Percentiles rank a stretch among this genome's conserved stretches.
phyloP scores from a whole-genome alignment of 2,113 vertebrate species.

The Neotragus moschatus region DNA sequence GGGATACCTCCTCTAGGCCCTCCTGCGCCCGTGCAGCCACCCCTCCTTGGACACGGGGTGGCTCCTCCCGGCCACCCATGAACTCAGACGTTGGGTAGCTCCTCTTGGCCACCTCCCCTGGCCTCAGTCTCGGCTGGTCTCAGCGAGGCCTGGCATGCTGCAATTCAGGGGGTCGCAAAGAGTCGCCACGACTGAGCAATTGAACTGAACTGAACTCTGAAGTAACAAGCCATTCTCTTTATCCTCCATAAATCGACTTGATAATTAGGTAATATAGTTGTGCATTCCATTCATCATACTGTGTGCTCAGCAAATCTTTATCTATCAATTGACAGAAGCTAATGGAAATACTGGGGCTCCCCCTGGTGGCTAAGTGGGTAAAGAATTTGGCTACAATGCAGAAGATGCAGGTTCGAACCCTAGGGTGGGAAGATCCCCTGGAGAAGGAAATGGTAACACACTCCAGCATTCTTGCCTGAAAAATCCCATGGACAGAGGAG shows the following conservation, averaged over 20 bases:
- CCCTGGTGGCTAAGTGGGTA: fast-evolving
- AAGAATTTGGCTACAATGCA: background rate
- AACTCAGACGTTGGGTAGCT: background rate
- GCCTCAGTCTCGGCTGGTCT: no score
- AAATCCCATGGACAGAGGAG: background rate
- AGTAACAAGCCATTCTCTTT: background rate
- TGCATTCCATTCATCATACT: background rate
- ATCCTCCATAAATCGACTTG: background rate
- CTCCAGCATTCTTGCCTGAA: background rate
- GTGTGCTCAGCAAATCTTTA: background rate
- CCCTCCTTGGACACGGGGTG: fast-evolving
- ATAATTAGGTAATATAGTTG: background rate
- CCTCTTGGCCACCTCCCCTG: no score
- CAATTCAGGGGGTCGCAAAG: no score
- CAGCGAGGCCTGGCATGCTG: fast-evolving
- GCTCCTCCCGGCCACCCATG: background rate
- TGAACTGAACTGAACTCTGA: background rate
- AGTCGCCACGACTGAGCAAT: fast-evolving
- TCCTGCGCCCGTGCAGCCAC: background rate
- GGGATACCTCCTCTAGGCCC: background rate
- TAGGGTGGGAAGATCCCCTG: background rate
- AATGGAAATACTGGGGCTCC: background rate
- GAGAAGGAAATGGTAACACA: background rate
- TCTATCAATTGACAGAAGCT: background rate
- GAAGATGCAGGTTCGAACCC: fast-evolving